Evolutionary conservation across 2,797 vertebrate species (phyloP).

Genomic region (Percopsis omiscomaycus): DNA sequence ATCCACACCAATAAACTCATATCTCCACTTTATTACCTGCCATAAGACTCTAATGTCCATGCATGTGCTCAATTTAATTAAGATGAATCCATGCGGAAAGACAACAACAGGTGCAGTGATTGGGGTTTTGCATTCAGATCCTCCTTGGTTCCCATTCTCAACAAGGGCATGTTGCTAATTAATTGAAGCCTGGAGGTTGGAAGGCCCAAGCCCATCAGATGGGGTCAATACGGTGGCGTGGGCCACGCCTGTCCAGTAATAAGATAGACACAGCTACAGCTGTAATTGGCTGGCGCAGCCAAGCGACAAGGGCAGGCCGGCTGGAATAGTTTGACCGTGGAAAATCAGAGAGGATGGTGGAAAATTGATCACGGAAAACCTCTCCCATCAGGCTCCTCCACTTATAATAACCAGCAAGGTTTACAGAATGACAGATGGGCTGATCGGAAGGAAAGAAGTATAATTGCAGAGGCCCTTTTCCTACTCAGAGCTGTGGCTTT

Average conservation of each 20-base stretch:
- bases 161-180: slow-evolving; percentile 64
- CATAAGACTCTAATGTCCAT: slow-evolving; percentile 44
- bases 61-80: slow-evolving; percentile 53
- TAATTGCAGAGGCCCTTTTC: slow-evolving; percentile 64
- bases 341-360: slow-evolving; percentile 77
- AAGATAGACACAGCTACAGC: slow-evolving; percentile 69
- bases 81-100: slow-evolving; percentile 50
- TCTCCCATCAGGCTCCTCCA: slow-evolving; percentile 45
- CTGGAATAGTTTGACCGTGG: slow-evolving; percentile 75
- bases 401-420: slow-evolving; percentile 64
- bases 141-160: slow-evolving; percentile 41
- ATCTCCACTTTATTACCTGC: slow-evolving; percentile 42
- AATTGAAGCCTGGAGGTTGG: slow-evolving; percentile 64
- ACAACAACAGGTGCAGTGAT: slow-evolving; percentile 47
- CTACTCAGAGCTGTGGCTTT: slow-evolving; percentile 39
- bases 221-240: slow-evolving; percentile 61
- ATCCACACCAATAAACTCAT: slow-evolving; percentile 29
- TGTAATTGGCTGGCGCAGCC: slow-evolving; percentile 73
- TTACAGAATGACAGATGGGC: slow-evolving; percentile 51
- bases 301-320: slow-evolving; percentile 75
- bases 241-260: slow-evolving; percentile 66
- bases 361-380: slow-evolving; percentile 77
- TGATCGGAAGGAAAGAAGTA: slow-evolving; percentile 63
- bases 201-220: slow-evolving; percentile 45
- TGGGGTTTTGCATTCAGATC: slow-evolving; percentile 38